Evolutionary conservation across 1,140 invertebrate species (phyloP).

Genomic region (Spodoptera litura): DNA sequence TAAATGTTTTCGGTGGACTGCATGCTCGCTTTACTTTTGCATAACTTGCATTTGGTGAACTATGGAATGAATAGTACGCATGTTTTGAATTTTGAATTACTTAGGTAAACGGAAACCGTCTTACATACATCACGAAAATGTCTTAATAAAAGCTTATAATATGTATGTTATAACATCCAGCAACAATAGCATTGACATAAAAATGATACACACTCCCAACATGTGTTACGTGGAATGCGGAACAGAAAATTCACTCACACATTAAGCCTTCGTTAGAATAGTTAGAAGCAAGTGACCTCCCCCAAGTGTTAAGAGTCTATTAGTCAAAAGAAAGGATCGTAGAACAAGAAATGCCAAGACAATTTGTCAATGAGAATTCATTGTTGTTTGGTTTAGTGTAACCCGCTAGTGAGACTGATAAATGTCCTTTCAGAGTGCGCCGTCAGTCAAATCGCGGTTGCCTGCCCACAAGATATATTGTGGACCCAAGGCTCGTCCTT

Average conservation of each 20-base stretch:
- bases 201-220: no score
- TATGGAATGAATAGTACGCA: no score
- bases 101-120: no score
- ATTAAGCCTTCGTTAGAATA: no score
- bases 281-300: neutral
- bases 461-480: slow-evolving; percentile 84
- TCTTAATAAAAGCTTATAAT: no score
- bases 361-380: slow-evolving; percentile 86
- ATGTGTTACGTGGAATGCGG: neutral
- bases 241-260: no score
- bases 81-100: no score
- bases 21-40: neutral
- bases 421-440: slow-evolving; percentile 84
- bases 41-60: no score
- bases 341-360: slow-evolving; percentile 78
- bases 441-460: slow-evolving; percentile 85
- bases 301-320: slow-evolving; percentile 51
- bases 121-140: no score
- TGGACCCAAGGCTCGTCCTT: slow-evolving; percentile 78
- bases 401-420: slow-evolving; percentile 84
- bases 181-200: no score
- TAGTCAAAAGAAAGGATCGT: slow-evolving; percentile 69
- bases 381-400: slow-evolving; percentile 85
- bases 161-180: no score
- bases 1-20: slow-evolving; percentile 15